These are phyloP conservation scores for Eudyptes chrysolophus DNA, from an alignment of 2,113 vertebrate genomes.

Conservation along the genomic window DNA sequence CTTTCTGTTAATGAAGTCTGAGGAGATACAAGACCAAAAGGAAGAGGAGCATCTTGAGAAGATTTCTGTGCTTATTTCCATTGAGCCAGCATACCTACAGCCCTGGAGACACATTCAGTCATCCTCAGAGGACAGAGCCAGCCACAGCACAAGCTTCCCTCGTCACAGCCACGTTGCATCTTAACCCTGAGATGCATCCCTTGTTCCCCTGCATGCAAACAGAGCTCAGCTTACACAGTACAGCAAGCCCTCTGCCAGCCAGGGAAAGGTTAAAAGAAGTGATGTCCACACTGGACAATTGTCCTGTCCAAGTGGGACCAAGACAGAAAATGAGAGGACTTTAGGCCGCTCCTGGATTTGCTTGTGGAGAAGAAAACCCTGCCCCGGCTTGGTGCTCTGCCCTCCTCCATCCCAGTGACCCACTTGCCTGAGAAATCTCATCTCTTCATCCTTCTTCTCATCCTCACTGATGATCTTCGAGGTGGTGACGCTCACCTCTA, in stretches of 20 bases:
- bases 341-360: rapidly evolving
- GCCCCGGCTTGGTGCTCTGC: rapidly evolving
- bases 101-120: neutral
- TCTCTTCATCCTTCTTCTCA: conserved; percentile 97
- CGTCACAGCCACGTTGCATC: neutral
- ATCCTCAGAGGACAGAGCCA: neutral
- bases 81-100: neutral
- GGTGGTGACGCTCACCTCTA: conserved; percentile 95
- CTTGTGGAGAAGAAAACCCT: neutral
- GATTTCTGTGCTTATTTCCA: neutral
- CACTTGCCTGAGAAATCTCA: conserved; percentile 93
- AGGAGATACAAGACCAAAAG: neutral
- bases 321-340: neutral
- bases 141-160: neutral
- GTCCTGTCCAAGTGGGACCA: neutral
- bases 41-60: neutral
- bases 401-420: neutral
- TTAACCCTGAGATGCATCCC: neutral
- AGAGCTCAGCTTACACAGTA: neutral
- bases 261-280: neutral
- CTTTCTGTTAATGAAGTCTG: neutral
- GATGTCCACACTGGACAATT: neutral
- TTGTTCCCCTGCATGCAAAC: neutral
- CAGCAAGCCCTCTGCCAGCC: neutral
- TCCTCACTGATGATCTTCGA: conserved; percentile 96